Conservation (phyloP, 1,140 invertebrate genomes). For the Nephotettix cincticeps region DNA sequence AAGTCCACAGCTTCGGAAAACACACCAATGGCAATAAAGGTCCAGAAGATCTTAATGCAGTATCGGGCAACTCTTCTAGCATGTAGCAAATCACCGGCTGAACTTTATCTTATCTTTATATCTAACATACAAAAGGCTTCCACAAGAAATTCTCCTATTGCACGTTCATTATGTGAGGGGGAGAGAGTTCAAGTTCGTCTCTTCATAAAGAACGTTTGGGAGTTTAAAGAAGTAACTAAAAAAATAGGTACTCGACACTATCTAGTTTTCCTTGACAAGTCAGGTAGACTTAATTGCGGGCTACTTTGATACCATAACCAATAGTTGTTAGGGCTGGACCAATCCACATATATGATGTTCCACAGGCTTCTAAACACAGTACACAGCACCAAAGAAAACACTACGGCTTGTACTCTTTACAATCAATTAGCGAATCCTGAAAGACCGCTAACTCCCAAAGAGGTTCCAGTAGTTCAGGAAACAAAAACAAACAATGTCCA, state of each 20-base stretch:
- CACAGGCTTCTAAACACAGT: too few relatives aligned
- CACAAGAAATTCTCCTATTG: background rate
- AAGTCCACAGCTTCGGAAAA: slow-evolving; percentile 8
- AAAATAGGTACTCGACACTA: background rate
- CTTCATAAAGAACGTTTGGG: background rate
- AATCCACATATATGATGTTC: too few relatives aligned
- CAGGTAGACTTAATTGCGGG: too few relatives aligned
- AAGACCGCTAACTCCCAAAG: too few relatives aligned
- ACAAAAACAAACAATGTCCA: too few relatives aligned
- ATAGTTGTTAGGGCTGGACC: too few relatives aligned
- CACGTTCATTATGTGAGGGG: background rate
- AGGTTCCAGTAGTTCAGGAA: too few relatives aligned
- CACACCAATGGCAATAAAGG: slow-evolving; percentile 31
- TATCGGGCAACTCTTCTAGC: background rate
- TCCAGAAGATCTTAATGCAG: background rate
- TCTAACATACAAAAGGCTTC: background rate
- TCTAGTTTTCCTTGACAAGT: background rate
- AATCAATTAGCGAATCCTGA: too few relatives aligned
- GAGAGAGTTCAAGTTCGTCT: background rate
- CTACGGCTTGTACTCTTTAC: too few relatives aligned
- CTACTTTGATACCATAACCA: too few relatives aligned
- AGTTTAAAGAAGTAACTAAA: background rate
- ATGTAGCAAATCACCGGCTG: background rate
- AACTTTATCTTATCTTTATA: background rate
- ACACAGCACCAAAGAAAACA: too few relatives aligned